A percentile compares a stretch with the other conserved stretches of the same genome.
These are phyloP conservation scores for Emydoidea blandingii DNA, from an alignment of 2,797 vertebrate species.

Conservation along the genomic window DNA sequence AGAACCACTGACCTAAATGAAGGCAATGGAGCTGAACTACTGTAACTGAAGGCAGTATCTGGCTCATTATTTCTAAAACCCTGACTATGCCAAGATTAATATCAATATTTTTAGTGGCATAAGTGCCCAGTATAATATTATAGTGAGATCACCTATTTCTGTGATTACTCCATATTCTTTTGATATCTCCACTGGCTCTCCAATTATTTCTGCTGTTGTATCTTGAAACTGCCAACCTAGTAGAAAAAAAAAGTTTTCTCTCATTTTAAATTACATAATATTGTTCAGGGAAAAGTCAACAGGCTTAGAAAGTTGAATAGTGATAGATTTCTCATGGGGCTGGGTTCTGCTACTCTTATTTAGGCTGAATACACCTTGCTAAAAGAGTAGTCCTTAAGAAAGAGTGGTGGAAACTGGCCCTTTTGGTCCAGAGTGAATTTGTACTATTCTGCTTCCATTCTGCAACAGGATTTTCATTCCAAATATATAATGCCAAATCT, in stretches of 20 bases:
- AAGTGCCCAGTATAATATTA: background rate
- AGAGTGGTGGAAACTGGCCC: background rate
- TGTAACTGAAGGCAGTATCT: background rate
- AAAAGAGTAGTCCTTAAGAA: background rate
- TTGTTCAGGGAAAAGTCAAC: background rate
- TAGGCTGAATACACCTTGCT: background rate
- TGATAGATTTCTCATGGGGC: background rate
- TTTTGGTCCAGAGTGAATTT: background rate
- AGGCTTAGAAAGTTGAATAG: background rate
- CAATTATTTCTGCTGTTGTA: background rate
- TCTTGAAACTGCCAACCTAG: background rate
- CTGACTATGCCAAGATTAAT: background rate
- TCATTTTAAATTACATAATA: background rate
- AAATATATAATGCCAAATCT: background rate
- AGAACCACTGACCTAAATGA: background rate
- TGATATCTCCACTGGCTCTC: background rate
- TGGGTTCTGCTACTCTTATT: background rate
- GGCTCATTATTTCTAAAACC: background rate
- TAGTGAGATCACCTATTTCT: background rate
- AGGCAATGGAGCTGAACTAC: background rate
- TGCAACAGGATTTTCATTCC: background rate
- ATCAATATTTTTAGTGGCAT: background rate
- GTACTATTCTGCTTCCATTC: background rate
- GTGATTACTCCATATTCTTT: background rate
- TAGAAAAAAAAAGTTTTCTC: background rate